These are phyloP conservation scores for Potamarius usumacintae DNA, from an alignment of 2,113 vertebrate species.

Conservation along the genomic window DNA sequence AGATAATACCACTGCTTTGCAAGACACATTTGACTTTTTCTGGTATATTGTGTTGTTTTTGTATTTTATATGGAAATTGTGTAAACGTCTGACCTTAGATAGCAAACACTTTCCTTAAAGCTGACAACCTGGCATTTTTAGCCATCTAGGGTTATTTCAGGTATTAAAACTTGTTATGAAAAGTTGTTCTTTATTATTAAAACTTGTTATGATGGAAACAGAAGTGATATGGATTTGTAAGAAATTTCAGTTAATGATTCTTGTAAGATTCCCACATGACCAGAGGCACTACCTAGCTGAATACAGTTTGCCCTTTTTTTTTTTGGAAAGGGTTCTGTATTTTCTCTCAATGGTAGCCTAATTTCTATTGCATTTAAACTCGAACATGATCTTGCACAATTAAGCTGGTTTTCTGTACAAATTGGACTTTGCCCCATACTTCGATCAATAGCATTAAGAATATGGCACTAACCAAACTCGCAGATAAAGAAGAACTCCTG, in stretches of 20 bases:
- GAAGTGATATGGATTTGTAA: not conserved
- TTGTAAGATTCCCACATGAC: not conserved
- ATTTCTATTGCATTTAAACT: not conserved
- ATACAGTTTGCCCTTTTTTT: not conserved
- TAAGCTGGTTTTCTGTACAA: not conserved
- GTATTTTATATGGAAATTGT: no score
- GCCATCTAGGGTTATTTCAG: no score
- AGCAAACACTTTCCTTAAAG: no score
- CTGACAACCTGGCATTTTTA: no score
- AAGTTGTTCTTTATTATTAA: no score
- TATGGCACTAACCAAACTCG: slow-evolving; percentile 79
- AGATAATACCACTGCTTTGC: no score
- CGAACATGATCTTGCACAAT: not conserved
- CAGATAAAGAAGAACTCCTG: slow-evolving; percentile 86
- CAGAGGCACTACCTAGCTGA: not conserved
- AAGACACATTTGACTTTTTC: no score
- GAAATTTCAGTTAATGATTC: not conserved
- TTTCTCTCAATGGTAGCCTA: not conserved
- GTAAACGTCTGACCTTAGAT: no score
- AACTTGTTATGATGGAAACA: not conserved
- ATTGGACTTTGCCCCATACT: not conserved
- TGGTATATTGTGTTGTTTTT: no score
- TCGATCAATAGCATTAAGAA: not conserved
- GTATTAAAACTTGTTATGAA: no score
- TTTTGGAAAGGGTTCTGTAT: not conserved